phyloP scores from a whole-genome alignment of 2,113 vertebrate species.

The Neolamprologus hecqui region DNA sequence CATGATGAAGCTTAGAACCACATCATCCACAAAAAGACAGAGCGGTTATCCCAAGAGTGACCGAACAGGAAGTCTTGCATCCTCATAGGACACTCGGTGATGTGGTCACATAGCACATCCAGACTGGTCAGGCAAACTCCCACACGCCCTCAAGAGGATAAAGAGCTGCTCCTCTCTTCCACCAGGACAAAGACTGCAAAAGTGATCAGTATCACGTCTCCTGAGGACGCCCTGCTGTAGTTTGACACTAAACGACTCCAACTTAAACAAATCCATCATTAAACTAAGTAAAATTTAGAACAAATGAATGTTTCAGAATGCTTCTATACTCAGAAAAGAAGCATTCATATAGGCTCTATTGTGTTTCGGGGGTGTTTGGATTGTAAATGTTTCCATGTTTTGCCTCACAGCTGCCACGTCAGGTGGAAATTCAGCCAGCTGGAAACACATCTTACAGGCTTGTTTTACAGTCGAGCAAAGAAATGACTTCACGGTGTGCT shows the following conservation, averaged over 20 bases:
- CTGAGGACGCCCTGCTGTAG: not conserved
- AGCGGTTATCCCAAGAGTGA: not conserved
- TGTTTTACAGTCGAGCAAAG: not conserved
- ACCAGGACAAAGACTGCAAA: not conserved
- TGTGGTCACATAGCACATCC: not conserved
- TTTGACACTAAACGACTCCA: not conserved
- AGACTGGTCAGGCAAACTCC: not conserved
- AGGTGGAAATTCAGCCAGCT: not conserved
- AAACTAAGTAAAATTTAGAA: not conserved
- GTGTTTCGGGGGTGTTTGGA: not conserved
- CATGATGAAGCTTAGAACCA: not conserved
- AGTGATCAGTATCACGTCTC: not conserved
- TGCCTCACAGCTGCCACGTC: not conserved
- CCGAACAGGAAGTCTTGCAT: not conserved
- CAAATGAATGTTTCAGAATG: not conserved
- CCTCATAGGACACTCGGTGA: not conserved
- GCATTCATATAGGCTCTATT: not conserved
- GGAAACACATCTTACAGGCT: conserved; percentile 2
- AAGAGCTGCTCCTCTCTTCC: not conserved
- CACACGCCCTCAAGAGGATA: not conserved
- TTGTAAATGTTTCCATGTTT: conserved; percentile 1
- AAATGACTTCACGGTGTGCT: not conserved
- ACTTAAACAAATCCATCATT: not conserved
- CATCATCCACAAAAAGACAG: not conserved
- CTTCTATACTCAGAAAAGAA: not conserved